Percentiles rank a stretch among this genome's conserved stretches.
These are phyloP conservation scores for Baronia brevicornis DNA, from an alignment of 2,888 invertebrate species.

Conservation along the genomic window DNA sequence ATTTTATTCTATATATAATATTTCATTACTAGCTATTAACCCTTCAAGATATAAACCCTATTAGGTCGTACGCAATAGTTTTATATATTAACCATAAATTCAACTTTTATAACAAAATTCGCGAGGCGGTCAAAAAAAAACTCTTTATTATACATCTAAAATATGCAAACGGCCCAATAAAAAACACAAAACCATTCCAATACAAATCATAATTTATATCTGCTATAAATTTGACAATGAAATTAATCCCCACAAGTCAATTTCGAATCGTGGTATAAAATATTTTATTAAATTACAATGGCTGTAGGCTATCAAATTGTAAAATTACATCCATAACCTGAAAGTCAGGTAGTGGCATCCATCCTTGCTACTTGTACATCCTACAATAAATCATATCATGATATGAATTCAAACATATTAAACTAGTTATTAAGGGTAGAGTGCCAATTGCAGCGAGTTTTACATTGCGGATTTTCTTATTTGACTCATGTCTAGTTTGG, in stretches of 20 bases:
- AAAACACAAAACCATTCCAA: conserved; percentile 2
- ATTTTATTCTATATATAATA: too few species aligned
- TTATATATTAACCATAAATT: conserved; percentile 4
- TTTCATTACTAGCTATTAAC: too few species aligned
- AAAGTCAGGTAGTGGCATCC: conserved; percentile 3
- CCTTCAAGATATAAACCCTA: too few species aligned
- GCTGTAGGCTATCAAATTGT: neutral
- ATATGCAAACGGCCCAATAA: conserved; percentile 3
- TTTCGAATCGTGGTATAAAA: too few species aligned
- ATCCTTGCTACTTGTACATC: neutral
- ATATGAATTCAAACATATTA: conserved; percentile 1
- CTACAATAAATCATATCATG: conserved; percentile 6
- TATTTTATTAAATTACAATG: neutral
- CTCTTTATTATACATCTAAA: conserved; percentile 1
- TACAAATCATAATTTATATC: neutral
- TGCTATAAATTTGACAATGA: conserved; percentile 1
- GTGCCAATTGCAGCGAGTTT: conserved; percentile 5
- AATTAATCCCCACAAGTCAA: too few species aligned
- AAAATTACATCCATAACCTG: conserved; percentile 3
- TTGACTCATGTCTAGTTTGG: neutral
- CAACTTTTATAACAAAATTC: conserved; percentile 4
- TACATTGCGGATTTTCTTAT: neutral
- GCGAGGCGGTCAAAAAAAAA: neutral
- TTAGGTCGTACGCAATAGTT: too few species aligned
- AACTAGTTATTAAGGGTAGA: neutral